Evolutionary conservation across 2,888 invertebrate species (phyloP).

Genomic region (Lapara coniferarum): DNA sequence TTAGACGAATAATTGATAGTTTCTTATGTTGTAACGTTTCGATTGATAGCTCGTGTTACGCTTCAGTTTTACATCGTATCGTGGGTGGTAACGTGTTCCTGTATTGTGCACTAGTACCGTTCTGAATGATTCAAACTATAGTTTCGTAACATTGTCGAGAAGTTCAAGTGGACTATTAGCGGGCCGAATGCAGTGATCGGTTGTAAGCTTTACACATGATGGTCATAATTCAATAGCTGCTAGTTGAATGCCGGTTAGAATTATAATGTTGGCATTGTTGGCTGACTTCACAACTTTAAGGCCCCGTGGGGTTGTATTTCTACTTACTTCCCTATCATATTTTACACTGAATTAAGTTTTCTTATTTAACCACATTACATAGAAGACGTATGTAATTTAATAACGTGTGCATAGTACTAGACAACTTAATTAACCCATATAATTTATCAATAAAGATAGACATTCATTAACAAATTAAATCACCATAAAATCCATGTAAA

Average conservation of each 20-base stretch:
- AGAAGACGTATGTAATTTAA: not conserved
- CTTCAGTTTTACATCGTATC: constrained; percentile 44
- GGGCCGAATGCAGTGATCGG: constrained; percentile 40
- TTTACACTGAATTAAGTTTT: too few relatives aligned
- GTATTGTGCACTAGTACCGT: constrained; percentile 54
- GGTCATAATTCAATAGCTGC: constrained; percentile 29
- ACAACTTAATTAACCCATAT: not conserved
- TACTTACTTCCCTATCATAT: too few relatives aligned
- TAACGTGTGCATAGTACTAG: not conserved
- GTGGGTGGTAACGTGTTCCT: constrained; percentile 56
- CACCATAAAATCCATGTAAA: constrained; percentile 22
- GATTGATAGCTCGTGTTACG: constrained; percentile 75
- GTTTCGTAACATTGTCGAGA: constrained; percentile 61
- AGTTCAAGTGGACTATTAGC: constrained; percentile 53
- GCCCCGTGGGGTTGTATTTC: not conserved
- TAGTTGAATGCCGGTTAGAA: not conserved
- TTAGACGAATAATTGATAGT: constrained; percentile 77
- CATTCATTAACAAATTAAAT: not conserved
- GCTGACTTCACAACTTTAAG: constrained; percentile 16
- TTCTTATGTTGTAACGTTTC: constrained; percentile 69
- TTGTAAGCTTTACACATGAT: constrained; percentile 36
- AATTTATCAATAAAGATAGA: not conserved
- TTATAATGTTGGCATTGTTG: constrained; percentile 26
- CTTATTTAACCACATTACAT: too few relatives aligned
- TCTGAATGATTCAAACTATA: constrained; percentile 63